phyloP scores from a whole-genome alignment of 1,140 invertebrate genomes.

The Formica selysi region DNA sequence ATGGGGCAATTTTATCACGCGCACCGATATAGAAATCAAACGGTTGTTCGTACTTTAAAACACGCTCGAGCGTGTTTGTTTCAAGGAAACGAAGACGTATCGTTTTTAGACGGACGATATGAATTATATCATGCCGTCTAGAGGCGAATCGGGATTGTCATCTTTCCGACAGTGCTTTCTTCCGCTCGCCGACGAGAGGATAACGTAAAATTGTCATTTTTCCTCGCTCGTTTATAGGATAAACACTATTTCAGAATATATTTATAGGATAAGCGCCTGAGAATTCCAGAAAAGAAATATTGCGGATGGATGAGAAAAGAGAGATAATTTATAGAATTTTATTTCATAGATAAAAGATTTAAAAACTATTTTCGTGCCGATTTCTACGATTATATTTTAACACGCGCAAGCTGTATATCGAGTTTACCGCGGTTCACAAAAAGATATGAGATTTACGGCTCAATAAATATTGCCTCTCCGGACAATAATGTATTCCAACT shows the following conservation, averaged over 20 bases:
- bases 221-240: neutral
- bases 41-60: constrained; percentile 32
- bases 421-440: constrained; percentile 31
- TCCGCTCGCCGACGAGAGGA: neutral
- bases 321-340: neutral
- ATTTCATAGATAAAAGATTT: constrained; percentile 25
- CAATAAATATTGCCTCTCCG: constrained; percentile 60
- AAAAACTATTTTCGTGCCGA: constrained; percentile 4
- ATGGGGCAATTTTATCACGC: constrained; percentile 47
- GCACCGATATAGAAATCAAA: constrained; percentile 31
- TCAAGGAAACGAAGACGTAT: constrained; percentile 36
- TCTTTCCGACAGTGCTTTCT: neutral
- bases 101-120: constrained; percentile 36
- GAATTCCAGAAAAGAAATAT: neutral
- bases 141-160: constrained; percentile 3
- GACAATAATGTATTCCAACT: constrained; percentile 58
- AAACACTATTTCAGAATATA: neutral
- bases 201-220: constrained; percentile 17
- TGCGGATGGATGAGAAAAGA: neutral
- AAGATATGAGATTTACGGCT: constrained; percentile 45
- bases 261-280: neutral
- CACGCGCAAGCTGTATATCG: neutral
- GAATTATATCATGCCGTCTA: constrained; percentile 41
- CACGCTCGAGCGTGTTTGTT: neutral
- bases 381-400: constrained; percentile 50